Evolutionary conservation across 2,888 invertebrate genomes (phyloP), one percentile per base, ranked within the genome.

Genomic region (Mesochorus sp.): DNA sequence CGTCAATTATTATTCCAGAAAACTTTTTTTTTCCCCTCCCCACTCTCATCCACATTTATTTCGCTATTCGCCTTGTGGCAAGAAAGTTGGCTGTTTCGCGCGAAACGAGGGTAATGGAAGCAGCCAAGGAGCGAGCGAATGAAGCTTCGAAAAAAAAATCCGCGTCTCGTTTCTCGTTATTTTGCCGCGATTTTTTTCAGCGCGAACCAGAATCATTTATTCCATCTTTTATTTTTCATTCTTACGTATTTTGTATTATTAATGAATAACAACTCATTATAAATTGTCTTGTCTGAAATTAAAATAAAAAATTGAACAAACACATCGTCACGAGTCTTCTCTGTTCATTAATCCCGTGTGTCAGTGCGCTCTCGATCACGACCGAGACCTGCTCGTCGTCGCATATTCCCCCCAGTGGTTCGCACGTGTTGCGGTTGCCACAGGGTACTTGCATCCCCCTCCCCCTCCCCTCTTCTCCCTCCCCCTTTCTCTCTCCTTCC

Each of bases 1-100:
- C 70, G 74, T 73, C 72, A 79, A 75, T 79, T 79, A 72, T 80
- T 74, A 79, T 70, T 72, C 51, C 71, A 71, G 34, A 64, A 72
- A 76, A 80, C 51, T 68, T 76, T 19, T 6, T 39, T 44, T 68
- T 57, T 17, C 12, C 21, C n/a, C n/a, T n/a, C n/a, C n/a, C n/a
- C n/a, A n/a, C n/a, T n/a, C n/a, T 67, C 61, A 31, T 31, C 44
- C 62, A 49, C 64, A 71, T 78, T 80, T 80, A 74, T 76, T 72
- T 70, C 59, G 61, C 67, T 75, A 68, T 49, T 26, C 42, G 42
- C 66, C 8, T 19, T 21, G 3, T 12, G 19, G 34, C 19, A 49
- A 61, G 51, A 75, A 75, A 73, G 68, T 71, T 64, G 44, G 62
- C 19, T 34, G 55, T 64, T 34, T 21, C 44, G 17, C 51, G 26